phyloP scores from a whole-genome alignment of 1,140 invertebrate genomes.

The Maconellicoccus hirsutus region DNA sequence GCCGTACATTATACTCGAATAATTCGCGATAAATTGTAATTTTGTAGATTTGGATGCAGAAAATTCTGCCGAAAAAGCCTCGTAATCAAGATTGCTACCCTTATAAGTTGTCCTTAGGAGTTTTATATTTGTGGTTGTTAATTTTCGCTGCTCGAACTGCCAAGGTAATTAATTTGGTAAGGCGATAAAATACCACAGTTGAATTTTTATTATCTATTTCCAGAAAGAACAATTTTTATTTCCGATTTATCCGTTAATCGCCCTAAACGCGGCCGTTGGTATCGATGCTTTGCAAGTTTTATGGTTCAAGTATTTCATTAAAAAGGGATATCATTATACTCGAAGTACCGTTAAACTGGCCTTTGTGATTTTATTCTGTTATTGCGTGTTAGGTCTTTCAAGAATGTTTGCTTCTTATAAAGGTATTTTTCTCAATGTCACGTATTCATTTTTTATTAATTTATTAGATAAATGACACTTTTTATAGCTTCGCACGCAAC shows the following conservation, averaged over 20 bases:
- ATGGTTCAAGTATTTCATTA: conserved; percentile 50
- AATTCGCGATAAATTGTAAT: background rate
- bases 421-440: conserved; percentile 32
- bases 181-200: background rate
- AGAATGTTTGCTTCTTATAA: conserved; percentile 47
- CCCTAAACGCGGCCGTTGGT: conserved; percentile 69
- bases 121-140: conserved; percentile 76
- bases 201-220: background rate
- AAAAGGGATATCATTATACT: conserved; percentile 54
- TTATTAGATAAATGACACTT: background rate
- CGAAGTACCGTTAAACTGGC: conserved; percentile 58
- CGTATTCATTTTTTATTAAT: background rate
- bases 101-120: conserved; percentile 58
- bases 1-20: too few species aligned
- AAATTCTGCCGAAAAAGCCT: conserved; percentile 38
- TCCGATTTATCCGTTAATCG: conserved; percentile 88
- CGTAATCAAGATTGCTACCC: conserved; percentile 6
- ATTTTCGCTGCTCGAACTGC: conserved; percentile 87
- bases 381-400: conserved; percentile 46
- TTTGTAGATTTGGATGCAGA: conserved; percentile 46
- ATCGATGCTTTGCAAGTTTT: conserved; percentile 69
- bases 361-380: conserved; percentile 46
- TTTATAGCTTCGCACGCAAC: conserved; percentile 72
- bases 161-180: conserved; percentile 59
- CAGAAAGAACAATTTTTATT: conserved; percentile 85